phyloP scores from a whole-genome alignment of 2,797 vertebrate species.

The Acanthurus lineatus region DNA sequence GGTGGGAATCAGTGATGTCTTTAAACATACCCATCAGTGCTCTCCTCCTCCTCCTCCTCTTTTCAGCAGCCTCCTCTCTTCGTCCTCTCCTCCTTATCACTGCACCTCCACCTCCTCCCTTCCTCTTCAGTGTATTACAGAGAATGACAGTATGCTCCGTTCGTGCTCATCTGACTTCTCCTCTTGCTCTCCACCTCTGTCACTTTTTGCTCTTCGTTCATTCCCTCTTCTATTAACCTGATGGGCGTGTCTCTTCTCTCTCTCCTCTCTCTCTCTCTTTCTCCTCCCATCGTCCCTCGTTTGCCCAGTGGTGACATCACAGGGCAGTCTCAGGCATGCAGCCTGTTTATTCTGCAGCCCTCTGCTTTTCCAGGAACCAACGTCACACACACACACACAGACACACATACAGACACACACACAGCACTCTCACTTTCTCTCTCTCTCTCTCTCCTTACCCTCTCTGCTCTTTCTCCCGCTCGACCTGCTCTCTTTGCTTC shows the following conservation, averaged over 20 bases:
- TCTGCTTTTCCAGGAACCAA: slow-evolving; percentile 81
- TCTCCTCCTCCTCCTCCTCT: slow-evolving; percentile 55
- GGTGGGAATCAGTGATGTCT: slow-evolving; percentile 19
- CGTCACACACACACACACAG: slow-evolving; percentile 60
- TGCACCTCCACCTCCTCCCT: slow-evolving; percentile 39
- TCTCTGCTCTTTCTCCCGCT: slow-evolving; percentile 44
- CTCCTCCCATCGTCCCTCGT: slow-evolving; percentile 68
- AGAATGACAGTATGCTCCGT: slow-evolving; percentile 33
- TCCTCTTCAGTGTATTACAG: slow-evolving; percentile 36
- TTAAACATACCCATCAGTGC: slow-evolving; percentile 76
- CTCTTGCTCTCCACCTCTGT: slow-evolving; percentile 49
- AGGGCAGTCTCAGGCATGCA: slow-evolving; percentile 82
- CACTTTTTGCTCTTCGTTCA: slow-evolving; percentile 56
- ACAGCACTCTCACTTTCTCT: neutral
- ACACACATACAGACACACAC: slow-evolving; percentile 29
- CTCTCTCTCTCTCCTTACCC: slow-evolving; percentile 27
- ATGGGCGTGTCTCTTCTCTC: slow-evolving; percentile 66
- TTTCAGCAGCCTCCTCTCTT: slow-evolving; percentile 44
- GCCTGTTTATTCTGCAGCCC: slow-evolving; percentile 82
- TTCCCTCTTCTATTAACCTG: slow-evolving; percentile 64
- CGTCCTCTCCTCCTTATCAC: slow-evolving; percentile 44
- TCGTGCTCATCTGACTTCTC: slow-evolving; percentile 61
- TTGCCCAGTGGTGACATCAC: slow-evolving; percentile 82
- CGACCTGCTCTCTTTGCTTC: slow-evolving; percentile 62
- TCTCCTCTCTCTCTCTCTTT: slow-evolving; percentile 33